Percentiles rank a stretch among this genome's conserved stretches.
These are phyloP conservation scores for Neosilurus mollespiculum DNA, from an alignment of 2,797 vertebrate genomes.

Conservation along the genomic window DNA sequence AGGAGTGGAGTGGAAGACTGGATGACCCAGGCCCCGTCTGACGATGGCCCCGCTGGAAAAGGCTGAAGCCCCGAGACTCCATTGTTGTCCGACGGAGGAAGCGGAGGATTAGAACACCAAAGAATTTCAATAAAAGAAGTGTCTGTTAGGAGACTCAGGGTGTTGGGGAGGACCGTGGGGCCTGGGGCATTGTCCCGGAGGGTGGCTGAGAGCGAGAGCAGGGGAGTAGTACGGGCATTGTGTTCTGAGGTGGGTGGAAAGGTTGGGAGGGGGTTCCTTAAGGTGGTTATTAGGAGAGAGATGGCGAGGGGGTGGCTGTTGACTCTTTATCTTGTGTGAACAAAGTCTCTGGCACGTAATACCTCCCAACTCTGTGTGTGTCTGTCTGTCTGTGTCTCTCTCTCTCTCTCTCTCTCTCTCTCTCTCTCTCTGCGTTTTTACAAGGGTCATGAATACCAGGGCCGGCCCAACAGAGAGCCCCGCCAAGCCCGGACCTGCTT, in stretches of 20 bases:
- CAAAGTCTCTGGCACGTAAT: conserved; percentile 77
- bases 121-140: conserved; percentile 87
- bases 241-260: conserved; percentile 64
- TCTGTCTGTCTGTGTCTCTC: conserved; percentile 46
- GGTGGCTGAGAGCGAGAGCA: conserved; percentile 79
- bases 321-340: conserved; percentile 85
- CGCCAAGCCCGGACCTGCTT: conserved; percentile 72
- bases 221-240: conserved; percentile 75
- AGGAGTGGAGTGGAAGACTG: conserved; percentile 57
- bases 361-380: conserved; percentile 40
- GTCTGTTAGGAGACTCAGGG: conserved; percentile 73
- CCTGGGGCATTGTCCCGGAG: conserved; percentile 58
- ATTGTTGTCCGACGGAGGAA: conserved; percentile 83
- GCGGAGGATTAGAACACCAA: conserved; percentile 85
- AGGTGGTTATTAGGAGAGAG: conserved; percentile 80
- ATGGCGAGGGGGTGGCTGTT: conserved; percentile 73
- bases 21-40: conserved; percentile 72
- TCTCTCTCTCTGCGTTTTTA: conserved; percentile 71
- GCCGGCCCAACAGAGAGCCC: conserved; percentile 64
- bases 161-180: conserved; percentile 51
- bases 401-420: conserved; percentile 47
- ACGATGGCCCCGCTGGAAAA: conserved; percentile 77
- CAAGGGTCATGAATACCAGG: conserved; percentile 74
- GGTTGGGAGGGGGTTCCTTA: conserved; percentile 67
- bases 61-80: conserved; percentile 77